Percentiles rank a stretch among this genome's conserved stretches.
These are phyloP conservation scores for Ptilonorhynchus violaceus DNA, from an alignment of 2,113 vertebrate species.

Conservation along the genomic window DNA sequence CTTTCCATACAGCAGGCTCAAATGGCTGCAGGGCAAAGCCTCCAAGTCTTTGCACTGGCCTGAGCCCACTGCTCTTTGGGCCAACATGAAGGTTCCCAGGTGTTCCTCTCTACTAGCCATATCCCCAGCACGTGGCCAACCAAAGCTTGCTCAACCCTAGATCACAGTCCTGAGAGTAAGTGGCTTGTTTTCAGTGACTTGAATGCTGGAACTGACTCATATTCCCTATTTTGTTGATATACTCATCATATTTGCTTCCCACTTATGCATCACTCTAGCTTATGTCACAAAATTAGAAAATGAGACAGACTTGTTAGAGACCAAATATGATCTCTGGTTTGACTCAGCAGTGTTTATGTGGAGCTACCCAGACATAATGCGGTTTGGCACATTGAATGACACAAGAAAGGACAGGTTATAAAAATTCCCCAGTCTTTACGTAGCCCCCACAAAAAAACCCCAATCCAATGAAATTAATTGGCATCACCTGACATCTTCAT, in stretches of 20 bases:
- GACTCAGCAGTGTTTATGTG: constrained; percentile 35
- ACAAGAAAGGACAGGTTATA: not conserved
- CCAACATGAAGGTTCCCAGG: not conserved
- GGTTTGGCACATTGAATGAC: not conserved
- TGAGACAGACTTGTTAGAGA: constrained; percentile 35
- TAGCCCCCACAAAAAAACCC: not conserved
- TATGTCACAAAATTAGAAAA: constrained; percentile 39
- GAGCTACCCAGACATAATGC: not conserved
- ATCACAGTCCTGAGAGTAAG: not conserved
- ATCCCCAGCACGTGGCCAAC: not conserved
- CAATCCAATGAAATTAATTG: not conserved
- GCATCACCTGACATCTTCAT: not conserved
- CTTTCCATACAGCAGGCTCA: not conserved
- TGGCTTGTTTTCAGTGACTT: not conserved
- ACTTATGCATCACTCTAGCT: not conserved
- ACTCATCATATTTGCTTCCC: constrained; percentile 14
- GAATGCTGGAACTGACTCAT: constrained; percentile 32
- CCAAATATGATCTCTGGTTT: constrained; percentile 20
- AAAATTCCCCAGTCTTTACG: not conserved
- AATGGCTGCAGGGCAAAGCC: not conserved
- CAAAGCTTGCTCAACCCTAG: not conserved
- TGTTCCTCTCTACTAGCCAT: not conserved
- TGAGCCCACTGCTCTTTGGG: not conserved
- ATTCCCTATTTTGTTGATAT: constrained; percentile 30
- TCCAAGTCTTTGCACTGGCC: not conserved